phyloP scores from a whole-genome alignment of 2,888 invertebrate genomes.

The Trisateles emortualis region DNA sequence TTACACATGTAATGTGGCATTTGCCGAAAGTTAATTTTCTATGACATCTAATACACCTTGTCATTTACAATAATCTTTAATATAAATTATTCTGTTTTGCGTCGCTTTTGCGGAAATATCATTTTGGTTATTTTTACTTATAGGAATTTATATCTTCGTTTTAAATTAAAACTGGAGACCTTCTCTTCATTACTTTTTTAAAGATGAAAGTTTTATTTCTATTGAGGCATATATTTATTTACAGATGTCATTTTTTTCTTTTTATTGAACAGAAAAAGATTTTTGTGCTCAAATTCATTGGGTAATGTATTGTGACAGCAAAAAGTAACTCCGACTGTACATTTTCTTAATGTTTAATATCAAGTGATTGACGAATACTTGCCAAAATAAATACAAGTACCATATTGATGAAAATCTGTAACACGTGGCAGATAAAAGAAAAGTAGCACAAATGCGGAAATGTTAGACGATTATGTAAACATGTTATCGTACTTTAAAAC shows the following conservation, averaged over 20 bases:
- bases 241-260: background rate
- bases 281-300: background rate
- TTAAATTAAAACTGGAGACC: slow-evolving; percentile 8
- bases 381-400: slow-evolving; percentile 16
- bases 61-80: slow-evolving; percentile 30
- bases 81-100: slow-evolving; percentile 41
- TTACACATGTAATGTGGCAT: slow-evolving; percentile 40
- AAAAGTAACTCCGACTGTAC: slow-evolving; percentile 5
- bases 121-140: slow-evolving; percentile 29
- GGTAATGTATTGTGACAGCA: slow-evolving; percentile 19
- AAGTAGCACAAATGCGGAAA: slow-evolving; percentile 16
- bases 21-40: slow-evolving; percentile 48
- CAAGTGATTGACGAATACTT: slow-evolving; percentile 1
- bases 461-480: slow-evolving; percentile 19
- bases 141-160: slow-evolving; percentile 15
- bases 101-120: slow-evolving; percentile 48
- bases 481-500: slow-evolving; percentile 13
- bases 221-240: slow-evolving; percentile 5
- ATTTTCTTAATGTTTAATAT: slow-evolving; percentile 8
- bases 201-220: slow-evolving; percentile 16
- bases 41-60: slow-evolving; percentile 42
- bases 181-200: slow-evolving; percentile 8
- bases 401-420: slow-evolving; percentile 1
- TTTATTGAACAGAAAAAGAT: slow-evolving; percentile 17
- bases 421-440: background rate